Evolutionary conservation across 2,113 vertebrate genomes (phyloP).

Genomic region (Limanda limanda): DNA sequence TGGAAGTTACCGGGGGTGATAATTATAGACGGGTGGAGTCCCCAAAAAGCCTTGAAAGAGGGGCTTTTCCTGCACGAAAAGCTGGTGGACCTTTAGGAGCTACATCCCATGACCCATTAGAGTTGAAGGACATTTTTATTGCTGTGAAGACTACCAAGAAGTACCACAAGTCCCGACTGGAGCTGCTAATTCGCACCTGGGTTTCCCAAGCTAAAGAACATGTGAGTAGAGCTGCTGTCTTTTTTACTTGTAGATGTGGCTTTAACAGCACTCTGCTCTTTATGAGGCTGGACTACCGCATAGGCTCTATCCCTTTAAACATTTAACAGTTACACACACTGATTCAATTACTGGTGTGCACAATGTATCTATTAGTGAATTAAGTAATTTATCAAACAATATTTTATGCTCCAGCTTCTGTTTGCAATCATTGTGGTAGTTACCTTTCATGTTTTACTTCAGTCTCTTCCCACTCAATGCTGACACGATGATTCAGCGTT

Average conservation of each 20-base stretch:
- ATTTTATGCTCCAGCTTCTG: not conserved
- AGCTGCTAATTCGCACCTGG: conserved; percentile 93
- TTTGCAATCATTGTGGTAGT: not conserved
- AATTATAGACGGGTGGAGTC: not conserved
- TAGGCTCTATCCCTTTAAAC: not conserved
- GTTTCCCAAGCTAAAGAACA: conserved; percentile 89
- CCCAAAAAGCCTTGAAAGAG: not conserved
- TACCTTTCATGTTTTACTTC: too few species aligned
- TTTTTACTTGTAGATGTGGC: not conserved
- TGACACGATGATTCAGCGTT: too few species aligned
- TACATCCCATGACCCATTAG: conserved; percentile 75
- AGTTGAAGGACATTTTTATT: conserved; percentile 91
- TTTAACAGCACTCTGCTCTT: not conserved
- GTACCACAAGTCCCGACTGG: conserved; percentile 90
- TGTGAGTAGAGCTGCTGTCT: conserved; percentile 76
- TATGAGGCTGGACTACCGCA: not conserved
- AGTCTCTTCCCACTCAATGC: too few species aligned
- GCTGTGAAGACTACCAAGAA: conserved; percentile 95
- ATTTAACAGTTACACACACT: not conserved
- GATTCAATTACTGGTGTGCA: not conserved
- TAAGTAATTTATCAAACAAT: not conserved
- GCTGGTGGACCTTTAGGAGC: not conserved
- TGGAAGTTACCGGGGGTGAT: not conserved
- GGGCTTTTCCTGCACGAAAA: not conserved
- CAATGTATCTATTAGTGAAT: not conserved